phyloP scores from a whole-genome alignment of 2,113 vertebrate genomes.

The Theropithecus gelada region DNA sequence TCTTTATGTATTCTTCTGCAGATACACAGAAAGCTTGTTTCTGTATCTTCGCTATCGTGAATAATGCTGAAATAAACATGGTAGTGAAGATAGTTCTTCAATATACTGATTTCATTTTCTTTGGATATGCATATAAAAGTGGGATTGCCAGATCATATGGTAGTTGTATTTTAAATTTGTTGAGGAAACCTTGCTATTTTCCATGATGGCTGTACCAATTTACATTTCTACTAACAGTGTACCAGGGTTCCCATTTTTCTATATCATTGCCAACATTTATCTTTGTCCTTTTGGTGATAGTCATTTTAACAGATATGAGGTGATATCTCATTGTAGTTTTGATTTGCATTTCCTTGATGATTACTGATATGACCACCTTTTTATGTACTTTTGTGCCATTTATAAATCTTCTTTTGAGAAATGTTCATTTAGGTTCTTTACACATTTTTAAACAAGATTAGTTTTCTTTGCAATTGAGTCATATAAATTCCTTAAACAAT shows the following conservation, averaged over 20 bases:
- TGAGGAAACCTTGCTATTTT: background rate
- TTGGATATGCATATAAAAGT: background rate
- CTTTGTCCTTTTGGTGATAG: background rate
- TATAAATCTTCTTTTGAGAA: background rate
- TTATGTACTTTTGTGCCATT: background rate
- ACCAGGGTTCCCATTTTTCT: background rate
- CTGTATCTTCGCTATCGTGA: background rate
- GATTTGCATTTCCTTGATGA: background rate
- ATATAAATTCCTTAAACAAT: background rate
- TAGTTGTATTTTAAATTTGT: background rate
- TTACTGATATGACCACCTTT: background rate
- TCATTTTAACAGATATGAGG: background rate
- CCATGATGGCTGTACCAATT: background rate
- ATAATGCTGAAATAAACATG: background rate
- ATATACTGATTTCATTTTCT: background rate
- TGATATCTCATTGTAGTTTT: background rate
- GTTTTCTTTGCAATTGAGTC: background rate
- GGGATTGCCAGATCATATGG: background rate
- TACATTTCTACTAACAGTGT: background rate
- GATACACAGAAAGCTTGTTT: background rate
- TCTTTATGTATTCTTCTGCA: background rate
- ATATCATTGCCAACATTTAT: background rate
- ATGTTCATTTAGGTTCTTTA: background rate
- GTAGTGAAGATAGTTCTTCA: background rate
- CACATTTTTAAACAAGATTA: background rate